These are phyloP conservation scores for Pelosia muscerda DNA, from an alignment of 2,888 invertebrate species.

Conservation along the genomic window DNA sequence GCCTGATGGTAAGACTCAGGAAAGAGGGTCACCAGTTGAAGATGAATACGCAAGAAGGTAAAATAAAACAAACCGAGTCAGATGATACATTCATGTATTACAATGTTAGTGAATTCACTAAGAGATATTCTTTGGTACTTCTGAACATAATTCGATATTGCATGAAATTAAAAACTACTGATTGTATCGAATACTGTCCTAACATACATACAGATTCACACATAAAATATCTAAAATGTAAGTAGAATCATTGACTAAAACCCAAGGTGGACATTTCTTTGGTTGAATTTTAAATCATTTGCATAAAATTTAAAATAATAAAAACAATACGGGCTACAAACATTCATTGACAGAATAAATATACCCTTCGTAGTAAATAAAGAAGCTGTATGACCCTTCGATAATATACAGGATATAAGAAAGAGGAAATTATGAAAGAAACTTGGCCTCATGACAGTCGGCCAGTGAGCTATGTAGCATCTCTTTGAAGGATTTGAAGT, in stretches of 20 bases:
- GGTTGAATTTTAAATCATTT: conserved; percentile 54
- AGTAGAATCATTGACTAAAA: conserved; percentile 34
- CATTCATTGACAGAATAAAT: not conserved
- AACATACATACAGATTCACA: conserved; percentile 29
- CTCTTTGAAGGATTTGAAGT: no score
- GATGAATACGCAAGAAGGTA: no score
- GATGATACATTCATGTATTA: conserved; percentile 34
- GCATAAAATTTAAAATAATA: conserved; percentile 13
- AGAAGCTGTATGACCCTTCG: not conserved
- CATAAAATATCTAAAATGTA: conserved; percentile 31
- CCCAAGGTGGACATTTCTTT: conserved; percentile 62
- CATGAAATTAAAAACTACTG: conserved; percentile 11
- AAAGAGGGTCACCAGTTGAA: no score
- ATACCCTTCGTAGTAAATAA: not conserved
- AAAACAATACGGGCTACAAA: conserved; percentile 5
- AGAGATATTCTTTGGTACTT: conserved; percentile 68
- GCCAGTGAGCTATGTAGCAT: no score
- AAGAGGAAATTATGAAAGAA: no score
- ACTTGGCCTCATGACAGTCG: no score
- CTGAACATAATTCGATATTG: conserved; percentile 53
- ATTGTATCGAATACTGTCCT: conserved; percentile 39
- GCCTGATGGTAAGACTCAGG: no score
- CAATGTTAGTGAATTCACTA: conserved; percentile 53
- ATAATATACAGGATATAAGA: not conserved
- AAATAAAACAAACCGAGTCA: conserved; percentile 26